Percentiles rank a stretch among this genome's conserved stretches.
These are phyloP conservation scores for Euplagia quadripunctaria DNA, from an alignment of 2,888 invertebrate species.

Conservation along the genomic window DNA sequence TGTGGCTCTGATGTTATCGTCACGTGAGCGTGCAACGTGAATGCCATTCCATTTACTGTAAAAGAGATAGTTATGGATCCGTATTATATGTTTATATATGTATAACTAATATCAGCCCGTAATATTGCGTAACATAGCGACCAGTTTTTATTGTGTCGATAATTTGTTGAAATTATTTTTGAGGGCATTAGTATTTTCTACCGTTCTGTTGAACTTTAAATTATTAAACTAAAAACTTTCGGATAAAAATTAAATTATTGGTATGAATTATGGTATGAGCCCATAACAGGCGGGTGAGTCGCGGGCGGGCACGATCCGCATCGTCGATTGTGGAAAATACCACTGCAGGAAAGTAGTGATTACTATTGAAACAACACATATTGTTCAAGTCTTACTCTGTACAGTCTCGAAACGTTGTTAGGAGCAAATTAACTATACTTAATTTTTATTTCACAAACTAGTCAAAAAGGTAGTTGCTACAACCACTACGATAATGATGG, in stretches of 20 bases:
- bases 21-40: conserved; percentile 35
- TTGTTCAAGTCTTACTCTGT: neutral
- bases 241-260: no score
- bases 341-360: neutral
- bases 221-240: no score
- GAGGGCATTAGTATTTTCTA: no score
- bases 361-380: neutral
- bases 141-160: neutral
- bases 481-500: no score
- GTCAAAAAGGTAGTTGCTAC: no score
- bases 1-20: conserved; percentile 45
- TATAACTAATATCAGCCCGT: neutral
- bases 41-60: neutral
- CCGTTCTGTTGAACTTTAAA: no score
- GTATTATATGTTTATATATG: neutral
- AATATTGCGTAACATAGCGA: neutral
- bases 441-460: no score
- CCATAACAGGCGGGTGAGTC: neutral
- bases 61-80: neutral
- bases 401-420: neutral
- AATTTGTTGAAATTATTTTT: no score
- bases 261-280: neutral
- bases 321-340: conserved; percentile 4
- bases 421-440: neutral
- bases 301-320: neutral